Evolutionary conservation across 2,888 invertebrate species (phyloP).

Genomic region (Pyrrhosoma nymphula): DNA sequence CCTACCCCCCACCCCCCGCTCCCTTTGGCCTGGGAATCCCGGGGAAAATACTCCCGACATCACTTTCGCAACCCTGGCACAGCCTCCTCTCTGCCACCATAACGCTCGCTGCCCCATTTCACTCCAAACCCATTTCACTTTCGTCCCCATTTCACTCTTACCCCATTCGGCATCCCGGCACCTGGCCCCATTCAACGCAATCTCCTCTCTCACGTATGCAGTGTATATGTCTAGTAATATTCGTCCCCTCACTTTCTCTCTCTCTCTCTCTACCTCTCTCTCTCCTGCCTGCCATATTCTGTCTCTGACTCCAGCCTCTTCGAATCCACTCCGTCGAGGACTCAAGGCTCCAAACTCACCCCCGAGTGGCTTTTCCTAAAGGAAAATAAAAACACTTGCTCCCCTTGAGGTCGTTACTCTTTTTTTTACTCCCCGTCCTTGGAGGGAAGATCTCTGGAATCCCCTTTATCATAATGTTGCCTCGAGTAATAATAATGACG

Average conservation of each 20-base stretch:
- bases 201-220: not conserved
- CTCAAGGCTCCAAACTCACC: not conserved
- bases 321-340: not conserved
- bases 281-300: not conserved
- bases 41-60: conserved; percentile 41
- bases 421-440: not conserved
- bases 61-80: conserved; percentile 23
- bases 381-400: not conserved
- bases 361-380: not conserved
- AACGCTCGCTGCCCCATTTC: not conserved
- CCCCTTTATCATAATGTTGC: not conserved
- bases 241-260: not conserved
- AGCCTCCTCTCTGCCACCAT: not conserved
- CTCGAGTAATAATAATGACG: not conserved
- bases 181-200: not conserved
- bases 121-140: not conserved
- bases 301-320: not conserved
- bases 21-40: conserved; percentile 24
- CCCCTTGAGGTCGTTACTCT: not conserved
- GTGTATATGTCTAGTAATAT: not conserved
- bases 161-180: not conserved
- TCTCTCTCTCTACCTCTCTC: no score
- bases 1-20: not conserved
- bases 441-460: not conserved
- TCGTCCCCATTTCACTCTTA: not conserved